phyloP scores from a whole-genome alignment of 2,888 invertebrate genomes.

The Patella ulyssiponensis region DNA sequence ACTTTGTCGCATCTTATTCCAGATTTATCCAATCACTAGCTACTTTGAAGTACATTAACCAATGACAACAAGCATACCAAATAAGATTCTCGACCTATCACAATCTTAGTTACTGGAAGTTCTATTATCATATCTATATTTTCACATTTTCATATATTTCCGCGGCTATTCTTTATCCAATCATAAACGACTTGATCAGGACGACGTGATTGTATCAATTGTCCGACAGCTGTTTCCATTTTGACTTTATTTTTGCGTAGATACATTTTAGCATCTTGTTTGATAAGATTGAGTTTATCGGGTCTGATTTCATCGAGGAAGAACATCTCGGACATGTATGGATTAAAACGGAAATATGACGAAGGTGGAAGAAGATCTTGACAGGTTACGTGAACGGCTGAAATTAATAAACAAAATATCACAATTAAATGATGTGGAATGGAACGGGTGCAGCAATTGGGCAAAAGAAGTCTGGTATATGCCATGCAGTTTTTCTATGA shows the following conservation, averaged over 20 bases:
- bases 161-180: conserved; percentile 26
- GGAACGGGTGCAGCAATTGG: no score
- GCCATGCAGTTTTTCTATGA: no score
- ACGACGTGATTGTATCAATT: conserved; percentile 46
- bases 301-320: conserved; percentile 86
- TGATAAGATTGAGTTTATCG: conserved; percentile 80
- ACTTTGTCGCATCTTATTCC: no score
- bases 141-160: no score
- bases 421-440: no score
- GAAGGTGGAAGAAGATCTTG: conserved; percentile 76
- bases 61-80: no score
- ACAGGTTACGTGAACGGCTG: conserved; percentile 77
- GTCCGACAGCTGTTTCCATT: conserved; percentile 68
- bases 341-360: conserved; percentile 89
- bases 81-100: no score
- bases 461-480: no score
- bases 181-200: conserved; percentile 52
- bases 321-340: conserved; percentile 85
- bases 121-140: no score
- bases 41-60: no score
- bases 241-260: conserved; percentile 86
- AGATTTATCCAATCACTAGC: no score
- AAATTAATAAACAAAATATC: conserved; percentile 15
- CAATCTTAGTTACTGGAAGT: no score
- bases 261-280: conserved; percentile 85